Conservation (phyloP, 2,113 vertebrate genomes). For the zebrafish (Danio rerio) region GRCz12tu NC_133194.1:28344001-28344500, state of each 20-base stretch:
- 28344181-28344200: conserved; percentile 63
- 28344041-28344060: conserved; percentile 85
- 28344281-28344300: background rate
- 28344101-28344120: conserved; percentile 57
- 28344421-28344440: no score
- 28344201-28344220: conserved; percentile 71
- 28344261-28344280: conserved; percentile 49
- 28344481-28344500: no score
- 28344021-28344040: conserved; percentile 86
- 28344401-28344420: no score
- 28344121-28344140: conserved; percentile 68
- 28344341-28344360: background rate
- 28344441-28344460: no score
- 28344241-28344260: conserved; percentile 56
- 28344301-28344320: background rate
- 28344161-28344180: conserved; percentile 50
- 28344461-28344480: no score
- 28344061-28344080: conserved; percentile 78
- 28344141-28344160: conserved; percentile 57
- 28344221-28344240: conserved; percentile 65
- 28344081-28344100: conserved; percentile 48
- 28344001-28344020: conserved; percentile 85
- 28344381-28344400: no score
- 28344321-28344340: background rate
- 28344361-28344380: background rate